Evolutionary conservation across 2,113 vertebrate genomes (phyloP).

Genomic region (Ranitomeya variabilis): DNA sequence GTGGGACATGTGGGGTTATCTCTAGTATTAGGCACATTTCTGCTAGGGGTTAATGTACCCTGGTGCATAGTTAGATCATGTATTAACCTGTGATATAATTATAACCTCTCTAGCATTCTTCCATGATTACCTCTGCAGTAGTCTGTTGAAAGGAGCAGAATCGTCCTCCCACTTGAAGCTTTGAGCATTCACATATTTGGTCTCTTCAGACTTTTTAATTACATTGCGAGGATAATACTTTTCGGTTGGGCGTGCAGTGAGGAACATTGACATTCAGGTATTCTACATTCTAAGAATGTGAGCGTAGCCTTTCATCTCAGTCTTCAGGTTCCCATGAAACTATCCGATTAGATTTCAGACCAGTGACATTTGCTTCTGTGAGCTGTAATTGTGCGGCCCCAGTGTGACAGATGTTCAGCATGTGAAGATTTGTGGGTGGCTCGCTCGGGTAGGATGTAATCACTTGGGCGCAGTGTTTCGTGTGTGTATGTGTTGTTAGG

Average conservation of each 20-base stretch:
- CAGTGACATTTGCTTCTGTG: not conserved
- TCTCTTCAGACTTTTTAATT: constrained; percentile 32
- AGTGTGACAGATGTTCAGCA: constrained; percentile 48
- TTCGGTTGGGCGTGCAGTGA: not conserved
- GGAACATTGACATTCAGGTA: constrained; percentile 16
- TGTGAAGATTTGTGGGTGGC: constrained; percentile 21
- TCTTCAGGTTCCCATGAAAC: not conserved
- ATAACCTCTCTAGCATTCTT: constrained; percentile 40
- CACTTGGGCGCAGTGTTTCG: constrained; percentile 39
- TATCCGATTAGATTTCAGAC: not conserved
- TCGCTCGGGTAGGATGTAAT: constrained; percentile 17
- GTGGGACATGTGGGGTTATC: not conserved
- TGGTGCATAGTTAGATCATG: not conserved
- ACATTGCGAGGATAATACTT: constrained; percentile 27
- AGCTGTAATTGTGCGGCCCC: not conserved
- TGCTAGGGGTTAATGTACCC: not conserved
- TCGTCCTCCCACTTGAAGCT: constrained; percentile 13
- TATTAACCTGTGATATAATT: constrained; percentile 43
- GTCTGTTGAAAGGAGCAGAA: constrained; percentile 44
- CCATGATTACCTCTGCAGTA: constrained; percentile 41
- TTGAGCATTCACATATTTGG: constrained; percentile 18
- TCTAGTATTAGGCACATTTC: not conserved
- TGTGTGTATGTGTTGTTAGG: constrained; percentile 30
- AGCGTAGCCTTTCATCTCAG: not conserved
- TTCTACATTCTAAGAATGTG: constrained; percentile 24